Evolutionary conservation across 2,113 vertebrate species (phyloP), one percentile per base, ranked within the genome.

Genomic region (Blennius ocellaris): DNA sequence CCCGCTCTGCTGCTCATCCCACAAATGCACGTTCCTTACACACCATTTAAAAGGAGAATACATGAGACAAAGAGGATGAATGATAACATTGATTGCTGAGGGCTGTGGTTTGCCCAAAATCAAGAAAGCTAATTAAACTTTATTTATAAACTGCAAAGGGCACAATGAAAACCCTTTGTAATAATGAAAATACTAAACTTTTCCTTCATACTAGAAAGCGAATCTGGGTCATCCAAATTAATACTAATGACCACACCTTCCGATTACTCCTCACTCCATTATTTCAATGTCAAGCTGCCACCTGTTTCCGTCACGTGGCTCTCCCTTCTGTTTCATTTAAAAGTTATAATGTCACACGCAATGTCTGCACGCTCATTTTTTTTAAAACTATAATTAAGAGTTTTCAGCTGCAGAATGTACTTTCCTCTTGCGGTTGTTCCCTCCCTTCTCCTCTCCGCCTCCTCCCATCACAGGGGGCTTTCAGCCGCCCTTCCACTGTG

Each of bases 171-270:
- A 30, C 21, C 21, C 21, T 30, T 30, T 30, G 21, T 30, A 30
- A 30, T 30, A 30, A 30, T 30, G 21, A 30, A 30, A 30, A 30
- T 30, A 30, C 21, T 30, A 44, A 67, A 76, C 54, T 64, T 78
- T 61, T 12, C 21, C 58, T 12, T 17, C 17, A 5, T 10, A 38
- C 67, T 47, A 8, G 54, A 9, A 40, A 49, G 36, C 9, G 14
- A 75, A 84, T 88, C 55, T 84, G 17, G 78, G 81, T 76, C 74
- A 63, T 59, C n/a, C 30, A 86, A 86, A 87, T 85, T 8, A 78
- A 82, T 59, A 60, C 59, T 75, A 81, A 86, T 79, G 57, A 5
- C 51, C 37, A 39, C 43, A 53, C 15, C 39, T 53, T 7, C 49
- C 39, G 41, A 68, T 83, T 43, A 37, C 52, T 65, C 44, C 65